A percentile compares a stretch with the other conserved stretches of the same genome.
phyloP scores from a whole-genome alignment of 2,113 vertebrate genomes.

The Rattus norvegicus region DNA sequence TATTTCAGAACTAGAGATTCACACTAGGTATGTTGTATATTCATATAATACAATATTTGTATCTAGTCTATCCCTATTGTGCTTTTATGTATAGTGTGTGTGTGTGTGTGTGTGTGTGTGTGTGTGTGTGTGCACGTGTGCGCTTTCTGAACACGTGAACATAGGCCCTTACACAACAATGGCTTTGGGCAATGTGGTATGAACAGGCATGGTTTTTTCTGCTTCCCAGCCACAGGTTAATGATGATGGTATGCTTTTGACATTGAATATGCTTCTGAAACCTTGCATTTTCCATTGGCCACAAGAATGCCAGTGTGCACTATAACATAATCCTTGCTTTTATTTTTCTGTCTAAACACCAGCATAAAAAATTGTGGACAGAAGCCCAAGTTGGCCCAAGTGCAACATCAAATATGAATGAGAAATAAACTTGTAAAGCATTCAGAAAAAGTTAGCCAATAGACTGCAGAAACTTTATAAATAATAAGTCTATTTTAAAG shows the following conservation, averaged over 20 bases:
- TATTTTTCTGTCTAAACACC: not conserved
- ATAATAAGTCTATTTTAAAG: not conserved
- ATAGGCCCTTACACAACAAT: not conserved
- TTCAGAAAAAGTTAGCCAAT: constrained; percentile 23
- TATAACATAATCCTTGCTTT: not conserved
- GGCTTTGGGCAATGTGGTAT: not conserved
- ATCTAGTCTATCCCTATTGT: not conserved
- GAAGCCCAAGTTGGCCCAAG: not conserved
- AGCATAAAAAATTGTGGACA: not conserved
- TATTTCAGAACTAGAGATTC: not conserved
- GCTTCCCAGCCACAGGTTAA: not conserved
- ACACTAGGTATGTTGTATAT: not conserved
- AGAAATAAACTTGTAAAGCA: not conserved
- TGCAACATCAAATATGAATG: not conserved
- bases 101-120: too few relatives aligned
- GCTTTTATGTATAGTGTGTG: too few relatives aligned
- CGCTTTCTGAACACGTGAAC: not conserved
- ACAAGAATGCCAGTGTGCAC: not conserved
- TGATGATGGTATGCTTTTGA: not conserved
- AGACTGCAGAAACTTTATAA: not conserved
- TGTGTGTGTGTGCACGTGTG: too few relatives aligned
- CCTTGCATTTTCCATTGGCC: not conserved
- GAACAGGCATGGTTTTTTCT: not conserved
- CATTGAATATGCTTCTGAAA: not conserved
- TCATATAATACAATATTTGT: not conserved